These are phyloP conservation scores for Larimichthys crocea DNA, from an alignment of 2,113 vertebrate species.

Conservation along the genomic window DNA sequence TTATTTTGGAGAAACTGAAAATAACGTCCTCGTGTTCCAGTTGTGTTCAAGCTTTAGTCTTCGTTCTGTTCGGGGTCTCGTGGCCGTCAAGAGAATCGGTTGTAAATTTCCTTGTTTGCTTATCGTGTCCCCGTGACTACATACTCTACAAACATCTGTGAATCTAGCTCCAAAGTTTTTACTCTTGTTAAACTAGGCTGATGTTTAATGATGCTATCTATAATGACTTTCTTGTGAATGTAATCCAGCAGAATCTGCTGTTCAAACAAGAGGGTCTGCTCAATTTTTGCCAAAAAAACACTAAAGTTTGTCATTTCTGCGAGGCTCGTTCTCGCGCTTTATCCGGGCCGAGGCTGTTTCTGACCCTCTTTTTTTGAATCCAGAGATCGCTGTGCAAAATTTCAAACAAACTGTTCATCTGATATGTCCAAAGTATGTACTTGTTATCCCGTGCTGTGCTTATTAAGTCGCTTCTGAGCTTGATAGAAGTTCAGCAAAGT, in stretches of 20 bases:
- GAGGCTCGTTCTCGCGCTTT: neutral
- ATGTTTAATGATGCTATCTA: conserved; percentile 46
- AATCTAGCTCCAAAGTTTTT: conserved; percentile 42
- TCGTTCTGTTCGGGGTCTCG: conserved; percentile 22
- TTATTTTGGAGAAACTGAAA: neutral
- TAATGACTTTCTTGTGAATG: conserved; percentile 72
- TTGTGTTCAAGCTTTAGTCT: conserved; percentile 18
- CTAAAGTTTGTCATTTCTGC: neutral
- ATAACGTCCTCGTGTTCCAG: neutral
- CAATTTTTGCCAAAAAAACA: conserved; percentile 1
- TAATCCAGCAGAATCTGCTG: conserved; percentile 60
- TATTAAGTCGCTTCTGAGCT: conserved; percentile 29
- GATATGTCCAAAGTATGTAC: conserved; percentile 23
- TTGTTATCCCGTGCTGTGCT: conserved; percentile 44
- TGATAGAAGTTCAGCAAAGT: conserved; percentile 24
- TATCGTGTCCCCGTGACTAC: conserved; percentile 12
- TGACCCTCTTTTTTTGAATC: conserved; percentile 32
- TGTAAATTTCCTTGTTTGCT: conserved; percentile 20
- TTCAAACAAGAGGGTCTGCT: conserved; percentile 37
- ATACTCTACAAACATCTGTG: conserved; percentile 4
- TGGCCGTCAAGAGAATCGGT: conserved; percentile 23
- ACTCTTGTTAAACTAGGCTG: conserved; percentile 50
- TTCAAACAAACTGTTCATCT: conserved; percentile 13
- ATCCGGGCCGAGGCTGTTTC: neutral
- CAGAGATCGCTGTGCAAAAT: conserved; percentile 18